Evolutionary conservation across 2,888 invertebrate genomes (phyloP).

Genomic region (Protophormia terraenovae): DNA sequence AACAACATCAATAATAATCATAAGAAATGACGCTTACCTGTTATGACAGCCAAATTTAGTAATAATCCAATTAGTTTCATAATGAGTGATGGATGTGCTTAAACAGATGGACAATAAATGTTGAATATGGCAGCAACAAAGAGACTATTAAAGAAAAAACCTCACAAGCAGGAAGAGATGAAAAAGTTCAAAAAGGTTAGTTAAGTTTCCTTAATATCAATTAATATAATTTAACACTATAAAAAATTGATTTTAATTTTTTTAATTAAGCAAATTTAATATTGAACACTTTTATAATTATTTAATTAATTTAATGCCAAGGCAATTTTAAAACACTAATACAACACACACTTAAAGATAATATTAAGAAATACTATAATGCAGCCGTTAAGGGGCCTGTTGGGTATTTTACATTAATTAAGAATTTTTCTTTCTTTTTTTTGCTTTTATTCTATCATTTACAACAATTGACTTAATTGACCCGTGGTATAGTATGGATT

Average conservation of each 20-base stretch:
- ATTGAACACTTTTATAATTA: no score
- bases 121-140: neutral
- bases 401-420: neutral
- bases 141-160: neutral
- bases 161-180: neutral
- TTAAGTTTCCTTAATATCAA: no score
- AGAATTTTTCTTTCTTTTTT: neutral
- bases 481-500: neutral
- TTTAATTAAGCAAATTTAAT: no score
- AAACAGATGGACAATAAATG: slow-evolving; percentile 27
- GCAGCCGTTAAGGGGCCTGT: neutral
- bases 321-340: slow-evolving; percentile 22
- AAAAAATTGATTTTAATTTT: neutral
- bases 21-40: slow-evolving; percentile 74
- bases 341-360: neutral
- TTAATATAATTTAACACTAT: neutral
- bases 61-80: slow-evolving; percentile 80
- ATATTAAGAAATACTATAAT: neutral
- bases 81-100: slow-evolving; percentile 55
- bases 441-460: slow-evolving; percentile 6
- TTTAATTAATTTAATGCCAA: neutral
- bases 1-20: slow-evolving; percentile 21
- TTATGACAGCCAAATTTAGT: slow-evolving; percentile 80
- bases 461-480: slow-evolving; percentile 55
- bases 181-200: neutral